Percentiles rank a stretch among this genome's conserved stretches.
These are phyloP conservation scores for Acrobasis suavella DNA, from an alignment of 2,888 invertebrate genomes.

Conservation along the genomic window DNA sequence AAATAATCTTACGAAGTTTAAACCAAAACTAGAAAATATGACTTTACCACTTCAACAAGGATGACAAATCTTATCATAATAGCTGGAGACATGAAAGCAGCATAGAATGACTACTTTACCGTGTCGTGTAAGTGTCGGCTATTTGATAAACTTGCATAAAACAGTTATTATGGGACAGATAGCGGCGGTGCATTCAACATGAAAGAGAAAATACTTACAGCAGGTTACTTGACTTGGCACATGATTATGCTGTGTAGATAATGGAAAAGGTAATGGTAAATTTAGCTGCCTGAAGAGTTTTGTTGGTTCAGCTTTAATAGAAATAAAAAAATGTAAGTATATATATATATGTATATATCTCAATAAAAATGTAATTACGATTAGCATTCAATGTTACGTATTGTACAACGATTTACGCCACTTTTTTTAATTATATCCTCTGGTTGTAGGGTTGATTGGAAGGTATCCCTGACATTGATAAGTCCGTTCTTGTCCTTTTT, in stretches of 20 bases:
- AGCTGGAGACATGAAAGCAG: background rate
- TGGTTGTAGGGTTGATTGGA: too few relatives aligned
- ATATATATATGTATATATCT: too few relatives aligned
- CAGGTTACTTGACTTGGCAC: background rate
- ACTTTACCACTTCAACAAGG: background rate
- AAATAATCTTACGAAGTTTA: background rate
- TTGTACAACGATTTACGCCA: too few relatives aligned
- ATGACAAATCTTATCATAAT: conserved; percentile 2
- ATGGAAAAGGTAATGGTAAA: too few relatives aligned
- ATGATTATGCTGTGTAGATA: background rate
- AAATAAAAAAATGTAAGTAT: too few relatives aligned
- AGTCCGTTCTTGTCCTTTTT: too few relatives aligned
- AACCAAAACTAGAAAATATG: background rate
- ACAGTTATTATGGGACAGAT: background rate
- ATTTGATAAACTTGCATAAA: background rate
- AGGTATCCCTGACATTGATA: too few relatives aligned
- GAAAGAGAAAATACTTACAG: background rate
- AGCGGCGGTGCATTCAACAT: background rate
- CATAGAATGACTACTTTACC: background rate
- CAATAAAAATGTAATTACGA: too few relatives aligned
- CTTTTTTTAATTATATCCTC: too few relatives aligned
- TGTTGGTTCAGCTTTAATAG: too few relatives aligned
- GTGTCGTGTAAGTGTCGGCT: conserved; percentile 11
- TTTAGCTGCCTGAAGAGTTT: too few relatives aligned
- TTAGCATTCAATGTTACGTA: too few relatives aligned